Base-by-base conservation (phyloP, 2,888 invertebrate genomes). In the Lamellibrachia columna region DNA sequence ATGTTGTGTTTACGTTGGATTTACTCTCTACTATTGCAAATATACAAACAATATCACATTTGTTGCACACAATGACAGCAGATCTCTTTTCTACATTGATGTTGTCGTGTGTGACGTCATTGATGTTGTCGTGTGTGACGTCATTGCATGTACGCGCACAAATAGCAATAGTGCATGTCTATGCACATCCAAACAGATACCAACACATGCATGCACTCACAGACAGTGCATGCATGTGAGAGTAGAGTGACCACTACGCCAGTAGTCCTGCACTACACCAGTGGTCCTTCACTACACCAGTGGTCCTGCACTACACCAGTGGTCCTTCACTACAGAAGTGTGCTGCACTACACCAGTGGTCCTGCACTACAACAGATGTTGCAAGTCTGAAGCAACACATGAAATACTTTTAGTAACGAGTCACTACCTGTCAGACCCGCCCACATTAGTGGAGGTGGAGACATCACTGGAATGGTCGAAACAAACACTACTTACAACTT, bases 1-100 rank as follows among this genome's bases (percentile, higher is more conserved):
- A 22, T 22, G 75, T 75, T 75, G 22, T 15, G 22, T 75, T 75
- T 22, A 75, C 75, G 6, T 15, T 22, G 75, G 75, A 22, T 75
- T 8, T 58, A n/a, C 22, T 22, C 22, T 11, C 15, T 75, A 11
- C 75, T 75, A 75, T 75, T 75, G 75, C 75, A 75, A 75, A 75
- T 75, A 75, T 75, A 75, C 75, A 75, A 75, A 75, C 75, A 75
- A 75, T 75, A 75, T 75, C 75, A 75, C 75, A 75, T 75, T 75
- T 75, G 75, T 75, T 75, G 75, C 75, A 75, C 75, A 75, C 75
- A 75, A 75, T 75, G 75, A 75, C 75, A 75, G 75, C 75, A 75
- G 75, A 75, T 75, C 75, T 75, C 75, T 75, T 75, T n/a, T 75
- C 75, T 75, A 75, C 75, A 75, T 75, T 75, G n/a, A 75, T 22